A percentile compares a stretch with the other conserved stretches of the same genome.
phyloP scores from a whole-genome alignment of 2,888 invertebrate species.

The Machimus atricapillus region DNA sequence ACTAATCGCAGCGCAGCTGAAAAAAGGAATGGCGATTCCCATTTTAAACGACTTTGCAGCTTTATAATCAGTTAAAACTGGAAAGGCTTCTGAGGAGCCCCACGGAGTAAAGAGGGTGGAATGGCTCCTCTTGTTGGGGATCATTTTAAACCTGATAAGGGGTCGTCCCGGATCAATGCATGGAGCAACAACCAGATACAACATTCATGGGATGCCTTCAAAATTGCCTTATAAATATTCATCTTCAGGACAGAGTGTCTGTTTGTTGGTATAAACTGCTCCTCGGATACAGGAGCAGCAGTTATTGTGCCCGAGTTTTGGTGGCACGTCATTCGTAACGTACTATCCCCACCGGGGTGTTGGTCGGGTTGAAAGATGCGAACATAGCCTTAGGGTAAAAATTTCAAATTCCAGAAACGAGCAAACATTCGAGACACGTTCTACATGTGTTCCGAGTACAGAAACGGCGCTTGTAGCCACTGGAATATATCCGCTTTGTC shows the following conservation, averaged over 20 bases:
- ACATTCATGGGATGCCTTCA: constrained; percentile 8
- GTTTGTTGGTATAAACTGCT: background rate
- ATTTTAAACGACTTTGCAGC: background rate
- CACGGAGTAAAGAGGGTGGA: background rate
- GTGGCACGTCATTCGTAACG: background rate
- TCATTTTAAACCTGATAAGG: background rate
- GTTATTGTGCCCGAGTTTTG: background rate
- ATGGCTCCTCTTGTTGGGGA: background rate
- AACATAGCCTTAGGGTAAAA: background rate
- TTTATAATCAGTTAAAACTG: background rate
- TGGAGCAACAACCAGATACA: constrained; percentile 3
- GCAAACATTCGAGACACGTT: constrained; percentile 32
- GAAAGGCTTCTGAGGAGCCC: background rate
- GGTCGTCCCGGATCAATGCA: constrained; percentile 11
- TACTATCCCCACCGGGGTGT: background rate
- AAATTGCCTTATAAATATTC: constrained; percentile 32
- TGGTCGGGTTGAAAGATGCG: background rate
- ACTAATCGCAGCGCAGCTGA: background rate
- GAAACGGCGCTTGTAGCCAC: background rate
- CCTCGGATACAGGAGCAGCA: background rate
- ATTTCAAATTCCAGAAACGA: constrained; percentile 21
- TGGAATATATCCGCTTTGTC: constrained; percentile 1
- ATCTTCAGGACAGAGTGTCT: background rate
- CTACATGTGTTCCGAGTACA: constrained; percentile 3
- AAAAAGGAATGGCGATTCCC: background rate